phyloP scores from a whole-genome alignment of 2,888 invertebrate genomes.

The Luperina testacea region DNA sequence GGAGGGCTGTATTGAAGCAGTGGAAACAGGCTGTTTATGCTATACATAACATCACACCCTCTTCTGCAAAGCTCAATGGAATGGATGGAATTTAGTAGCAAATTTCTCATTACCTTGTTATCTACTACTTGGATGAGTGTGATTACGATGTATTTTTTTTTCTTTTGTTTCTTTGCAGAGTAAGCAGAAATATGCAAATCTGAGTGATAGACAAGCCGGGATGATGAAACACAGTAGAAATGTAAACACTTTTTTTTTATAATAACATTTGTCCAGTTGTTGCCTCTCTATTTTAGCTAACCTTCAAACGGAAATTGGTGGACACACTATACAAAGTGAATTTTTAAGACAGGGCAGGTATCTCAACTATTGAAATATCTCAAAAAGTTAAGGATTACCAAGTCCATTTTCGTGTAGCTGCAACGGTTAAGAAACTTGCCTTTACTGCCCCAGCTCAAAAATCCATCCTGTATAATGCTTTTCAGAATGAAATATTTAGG shows the following conservation, averaged over 20 bases:
- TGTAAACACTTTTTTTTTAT: slow-evolving; percentile 33
- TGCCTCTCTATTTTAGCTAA: not conserved
- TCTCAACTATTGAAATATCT: too few species aligned
- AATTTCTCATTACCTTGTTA: not conserved
- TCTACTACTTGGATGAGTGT: not conserved
- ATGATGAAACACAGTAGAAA: slow-evolving; percentile 33
- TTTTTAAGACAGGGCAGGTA: not conserved
- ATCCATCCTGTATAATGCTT: not conserved
- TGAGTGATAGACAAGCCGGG: slow-evolving; percentile 43
- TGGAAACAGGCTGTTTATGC: not conserved
- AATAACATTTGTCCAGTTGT: not conserved
- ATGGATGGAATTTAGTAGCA: too few species aligned
- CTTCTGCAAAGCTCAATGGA: not conserved
- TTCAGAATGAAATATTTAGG: not conserved
- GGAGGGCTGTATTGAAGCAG: not conserved
- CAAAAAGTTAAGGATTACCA: not conserved
- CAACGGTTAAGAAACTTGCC: not conserved
- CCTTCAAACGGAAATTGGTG: not conserved
- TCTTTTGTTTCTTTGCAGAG: slow-evolving; percentile 38
- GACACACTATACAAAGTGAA: not conserved
- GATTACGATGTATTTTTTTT: not conserved
- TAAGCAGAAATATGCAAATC: slow-evolving; percentile 41
- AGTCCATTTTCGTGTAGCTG: not conserved
- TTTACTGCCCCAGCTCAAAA: not conserved
- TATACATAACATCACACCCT: not conserved